A percentile compares a stretch with the other conserved stretches of the same genome.
Evolutionary conservation across 2,797 vertebrate species (phyloP).

Genomic region (Silurus aristotelis): DNA sequence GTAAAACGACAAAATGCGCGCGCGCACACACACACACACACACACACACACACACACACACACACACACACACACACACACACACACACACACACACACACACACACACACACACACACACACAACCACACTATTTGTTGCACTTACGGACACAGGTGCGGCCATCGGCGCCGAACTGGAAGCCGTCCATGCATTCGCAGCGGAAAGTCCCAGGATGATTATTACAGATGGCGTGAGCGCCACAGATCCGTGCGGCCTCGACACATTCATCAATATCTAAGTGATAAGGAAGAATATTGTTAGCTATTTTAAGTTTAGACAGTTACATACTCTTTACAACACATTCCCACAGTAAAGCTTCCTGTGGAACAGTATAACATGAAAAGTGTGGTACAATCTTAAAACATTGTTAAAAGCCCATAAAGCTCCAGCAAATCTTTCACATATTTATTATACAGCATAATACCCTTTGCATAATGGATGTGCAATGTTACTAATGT

Average conservation of each 20-base stretch:
- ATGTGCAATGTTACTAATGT: not conserved
- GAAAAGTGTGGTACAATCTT: not conserved
- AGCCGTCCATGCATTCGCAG: constrained; percentile 88
- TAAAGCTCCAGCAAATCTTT: not conserved
- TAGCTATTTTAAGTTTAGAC: not conserved
- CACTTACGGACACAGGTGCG: constrained; percentile 83
- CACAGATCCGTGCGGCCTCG: constrained; percentile 79
- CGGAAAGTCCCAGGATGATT: constrained; percentile 93
- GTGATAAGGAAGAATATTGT: not conserved
- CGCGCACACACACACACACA: constrained; percentile 11
- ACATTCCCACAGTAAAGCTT: not conserved
- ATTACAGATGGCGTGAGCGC: constrained; percentile 81
- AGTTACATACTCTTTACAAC: not conserved
- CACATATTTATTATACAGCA: not conserved
- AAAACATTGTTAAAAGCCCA: not conserved
- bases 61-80: constrained; percentile 20
- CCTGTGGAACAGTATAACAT: not conserved
- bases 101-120: constrained; percentile 28
- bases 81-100: constrained; percentile 30
- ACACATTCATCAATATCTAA: constrained; percentile 92
- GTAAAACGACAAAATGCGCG: not conserved
- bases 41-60: constrained; percentile 32
- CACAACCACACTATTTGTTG: not conserved
- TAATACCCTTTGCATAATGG: not conserved
- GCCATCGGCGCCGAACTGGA: constrained; percentile 80